These are phyloP conservation scores for Pachliopta kotzebuea DNA, from an alignment of 2,888 invertebrate species.

Conservation along the genomic window DNA sequence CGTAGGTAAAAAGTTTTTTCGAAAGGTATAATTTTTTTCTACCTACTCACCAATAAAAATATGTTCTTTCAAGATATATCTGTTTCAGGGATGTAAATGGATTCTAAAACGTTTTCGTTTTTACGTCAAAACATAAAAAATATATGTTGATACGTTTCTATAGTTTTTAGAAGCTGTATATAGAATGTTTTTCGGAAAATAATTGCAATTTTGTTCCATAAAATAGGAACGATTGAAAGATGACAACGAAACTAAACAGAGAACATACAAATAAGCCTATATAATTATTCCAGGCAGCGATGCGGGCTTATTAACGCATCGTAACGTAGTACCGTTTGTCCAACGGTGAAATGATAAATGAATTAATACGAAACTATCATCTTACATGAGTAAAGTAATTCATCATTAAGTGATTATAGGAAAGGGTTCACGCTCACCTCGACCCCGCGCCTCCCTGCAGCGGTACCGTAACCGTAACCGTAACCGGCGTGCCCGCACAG, in stretches of 20 bases:
- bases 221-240: neutral
- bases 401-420: neutral
- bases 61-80: neutral
- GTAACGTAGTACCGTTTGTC: conserved; percentile 1
- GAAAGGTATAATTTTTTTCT: neutral
- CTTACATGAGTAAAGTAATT: neutral
- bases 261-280: neutral
- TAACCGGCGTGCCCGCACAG: conserved; percentile 32
- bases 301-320: neutral
- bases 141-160: too few species aligned
- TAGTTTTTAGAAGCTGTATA: too few species aligned
- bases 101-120: too few species aligned
- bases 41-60: neutral
- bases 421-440: conserved; percentile 26
- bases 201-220: too few species aligned
- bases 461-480: conserved; percentile 34
- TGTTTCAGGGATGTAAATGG: too few species aligned
- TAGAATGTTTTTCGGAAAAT: too few species aligned
- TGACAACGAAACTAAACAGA: neutral
- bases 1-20: neutral
- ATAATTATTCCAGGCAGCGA: neutral
- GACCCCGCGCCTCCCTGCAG: conserved; percentile 21
- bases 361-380: neutral
- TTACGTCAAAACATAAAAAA: too few species aligned
- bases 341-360: conserved; percentile 7